Conservation (phyloP, 2,113 vertebrate genomes). For the Panthera leo region DNA sequence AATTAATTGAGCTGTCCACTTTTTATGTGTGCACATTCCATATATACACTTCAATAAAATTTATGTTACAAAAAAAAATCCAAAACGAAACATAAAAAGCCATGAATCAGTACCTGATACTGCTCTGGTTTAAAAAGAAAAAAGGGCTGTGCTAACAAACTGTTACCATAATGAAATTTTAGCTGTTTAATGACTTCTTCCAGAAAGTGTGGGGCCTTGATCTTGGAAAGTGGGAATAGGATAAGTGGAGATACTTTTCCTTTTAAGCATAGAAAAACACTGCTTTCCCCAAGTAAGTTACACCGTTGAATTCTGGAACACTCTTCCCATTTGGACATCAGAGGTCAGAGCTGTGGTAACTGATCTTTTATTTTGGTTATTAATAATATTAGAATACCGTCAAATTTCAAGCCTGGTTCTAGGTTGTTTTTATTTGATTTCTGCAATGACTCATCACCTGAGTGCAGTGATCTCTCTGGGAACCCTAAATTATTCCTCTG, state of each 20-base stretch:
- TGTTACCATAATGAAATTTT: neutral
- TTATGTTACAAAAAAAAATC: neutral
- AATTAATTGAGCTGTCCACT: neutral
- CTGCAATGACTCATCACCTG: neutral
- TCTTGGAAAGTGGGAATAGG: neutral
- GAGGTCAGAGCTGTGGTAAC: neutral
- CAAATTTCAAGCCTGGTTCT: neutral
- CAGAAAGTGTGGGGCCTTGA: neutral
- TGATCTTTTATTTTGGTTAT: slow-evolving; percentile 10
- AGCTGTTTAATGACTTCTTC: neutral
- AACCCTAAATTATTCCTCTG: neutral
- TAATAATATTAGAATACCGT: neutral
- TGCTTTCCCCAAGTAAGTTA: neutral
- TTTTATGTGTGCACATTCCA: neutral
- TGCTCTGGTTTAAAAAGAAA: neutral
- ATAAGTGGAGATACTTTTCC: neutral
- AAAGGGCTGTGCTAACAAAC: neutral
- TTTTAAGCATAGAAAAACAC: neutral
- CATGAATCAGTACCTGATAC: neutral
- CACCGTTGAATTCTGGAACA: neutral
- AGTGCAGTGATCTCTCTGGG: neutral
- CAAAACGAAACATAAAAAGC: neutral
- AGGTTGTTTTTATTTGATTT: slow-evolving; percentile 37
- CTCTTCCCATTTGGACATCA: neutral
- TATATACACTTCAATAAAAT: neutral